These are phyloP conservation scores for Lottia scabra DNA, from an alignment of 2,888 invertebrate genomes.

Conservation along the genomic window DNA sequence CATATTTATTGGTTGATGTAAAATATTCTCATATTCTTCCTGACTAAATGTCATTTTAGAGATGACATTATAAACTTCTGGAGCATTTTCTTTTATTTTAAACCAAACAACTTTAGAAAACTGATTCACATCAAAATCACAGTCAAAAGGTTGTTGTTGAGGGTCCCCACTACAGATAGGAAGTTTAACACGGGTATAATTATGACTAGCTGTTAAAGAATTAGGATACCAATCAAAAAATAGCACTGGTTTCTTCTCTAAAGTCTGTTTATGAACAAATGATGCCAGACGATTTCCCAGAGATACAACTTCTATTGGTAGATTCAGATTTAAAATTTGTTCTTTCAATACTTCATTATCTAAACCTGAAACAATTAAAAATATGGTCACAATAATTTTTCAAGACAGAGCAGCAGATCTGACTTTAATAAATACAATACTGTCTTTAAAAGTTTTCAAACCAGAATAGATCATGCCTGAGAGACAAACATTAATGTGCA, in stretches of 20 bases:
- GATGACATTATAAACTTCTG: constrained; percentile 66
- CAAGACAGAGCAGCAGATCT: too few species aligned
- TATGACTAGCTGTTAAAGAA: constrained; percentile 69
- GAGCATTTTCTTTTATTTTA: constrained; percentile 73
- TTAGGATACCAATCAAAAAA: constrained; percentile 79
- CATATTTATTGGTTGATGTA: constrained; percentile 55
- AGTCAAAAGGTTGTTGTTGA: constrained; percentile 66
- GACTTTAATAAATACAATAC: too few species aligned
- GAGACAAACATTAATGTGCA: too few species aligned
- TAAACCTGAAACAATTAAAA: constrained; percentile 44
- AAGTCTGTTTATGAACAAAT: constrained; percentile 60
- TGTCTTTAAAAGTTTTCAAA: too few species aligned
- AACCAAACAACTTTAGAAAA: constrained; percentile 78
- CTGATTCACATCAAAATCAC: constrained; percentile 79
- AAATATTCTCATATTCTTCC: constrained; percentile 72
- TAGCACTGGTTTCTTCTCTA: constrained; percentile 71
- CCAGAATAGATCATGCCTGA: too few species aligned
- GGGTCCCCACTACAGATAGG: constrained; percentile 73
- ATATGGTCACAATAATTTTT: too few species aligned
- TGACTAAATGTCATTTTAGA: constrained; percentile 70
- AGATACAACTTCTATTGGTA: constrained; percentile 80
- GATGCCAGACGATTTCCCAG: constrained; percentile 74
- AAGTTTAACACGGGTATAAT: constrained; percentile 75
- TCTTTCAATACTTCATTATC: constrained; percentile 52
- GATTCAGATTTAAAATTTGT: constrained; percentile 75